Percentiles rank a stretch among this genome's conserved stretches.
phyloP scores from a whole-genome alignment of 2,797 vertebrate species.

The Craterocephalus amniculus region DNA sequence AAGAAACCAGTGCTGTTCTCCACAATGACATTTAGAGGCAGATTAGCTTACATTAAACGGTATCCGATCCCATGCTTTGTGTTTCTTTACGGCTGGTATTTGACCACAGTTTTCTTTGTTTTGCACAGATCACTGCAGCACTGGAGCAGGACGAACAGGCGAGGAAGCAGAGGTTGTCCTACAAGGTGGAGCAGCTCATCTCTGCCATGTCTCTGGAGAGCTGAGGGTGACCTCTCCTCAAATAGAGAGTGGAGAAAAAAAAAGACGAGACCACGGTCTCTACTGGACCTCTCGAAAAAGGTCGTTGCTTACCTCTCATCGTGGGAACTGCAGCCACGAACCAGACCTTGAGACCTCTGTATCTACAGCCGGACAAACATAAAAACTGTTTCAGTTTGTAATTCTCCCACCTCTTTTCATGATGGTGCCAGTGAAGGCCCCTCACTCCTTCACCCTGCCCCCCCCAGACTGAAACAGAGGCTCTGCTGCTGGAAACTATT shows the following conservation, averaged over 20 bases:
- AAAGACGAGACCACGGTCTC: conserved; percentile 46
- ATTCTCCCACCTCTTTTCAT: conserved; percentile 44
- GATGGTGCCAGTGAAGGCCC: conserved; percentile 34
- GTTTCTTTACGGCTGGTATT: neutral
- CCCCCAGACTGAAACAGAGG: conserved; percentile 39
- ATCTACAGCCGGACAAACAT: conserved; percentile 48
- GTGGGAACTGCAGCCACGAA: conserved; percentile 55
- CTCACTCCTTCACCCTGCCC: neutral
- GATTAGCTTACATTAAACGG: neutral
- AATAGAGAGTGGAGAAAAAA: conserved; percentile 22
- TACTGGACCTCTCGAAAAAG: conserved; percentile 51
- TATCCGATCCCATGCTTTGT: neutral
- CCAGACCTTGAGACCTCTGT: conserved; percentile 52
- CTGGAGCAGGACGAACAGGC: conserved; percentile 96
- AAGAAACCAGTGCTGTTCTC: neutral
- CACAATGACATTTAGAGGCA: neutral
- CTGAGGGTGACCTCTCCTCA: conserved; percentile 81
- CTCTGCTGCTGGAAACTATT: conserved; percentile 43
- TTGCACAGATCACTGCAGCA: conserved; percentile 89
- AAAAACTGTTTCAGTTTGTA: conserved; percentile 55
- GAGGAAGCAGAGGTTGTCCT: conserved; percentile 91
- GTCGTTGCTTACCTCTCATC: conserved; percentile 67
- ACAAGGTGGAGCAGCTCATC: conserved; percentile 97
- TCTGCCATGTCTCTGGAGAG: conserved; percentile 95
- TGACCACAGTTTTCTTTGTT: conserved; percentile 11